These are phyloP conservation scores for Bovichtus diacanthus DNA, from an alignment of 2,797 vertebrate genomes.

Conservation along the genomic window DNA sequence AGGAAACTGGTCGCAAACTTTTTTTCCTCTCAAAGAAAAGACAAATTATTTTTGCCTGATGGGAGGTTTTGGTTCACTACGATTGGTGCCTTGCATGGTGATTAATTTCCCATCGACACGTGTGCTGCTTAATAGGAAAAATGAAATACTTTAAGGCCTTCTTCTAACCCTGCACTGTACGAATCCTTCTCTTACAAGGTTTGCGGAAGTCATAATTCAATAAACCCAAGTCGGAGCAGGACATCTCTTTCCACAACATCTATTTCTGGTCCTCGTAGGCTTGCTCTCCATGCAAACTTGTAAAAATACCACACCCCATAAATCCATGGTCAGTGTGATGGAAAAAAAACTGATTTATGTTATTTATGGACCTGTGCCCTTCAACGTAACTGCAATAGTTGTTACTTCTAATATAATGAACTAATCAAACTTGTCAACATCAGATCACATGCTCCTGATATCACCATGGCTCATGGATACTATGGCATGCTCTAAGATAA, in stretches of 20 bases:
- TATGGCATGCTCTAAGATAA: not conserved
- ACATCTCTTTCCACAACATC: slow-evolving; percentile 15
- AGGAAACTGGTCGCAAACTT: no score
- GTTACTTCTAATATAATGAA: slow-evolving; percentile 1
- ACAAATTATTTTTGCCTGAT: not conserved
- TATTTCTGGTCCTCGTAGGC: slow-evolving; percentile 19
- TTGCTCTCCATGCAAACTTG: slow-evolving; percentile 9
- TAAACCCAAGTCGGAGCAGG: slow-evolving; percentile 16
- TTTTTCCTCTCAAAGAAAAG: not conserved
- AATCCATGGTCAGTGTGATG: not conserved
- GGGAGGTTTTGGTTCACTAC: slow-evolving; percentile 1
- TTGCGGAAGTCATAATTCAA: slow-evolving; percentile 14
- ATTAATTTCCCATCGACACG: slow-evolving; percentile 21
- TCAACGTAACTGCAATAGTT: not conserved
- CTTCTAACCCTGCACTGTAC: slow-evolving; percentile 6
- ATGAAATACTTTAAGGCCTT: slow-evolving; percentile 22
- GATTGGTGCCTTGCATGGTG: slow-evolving; percentile 1
- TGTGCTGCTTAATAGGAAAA: slow-evolving; percentile 19
- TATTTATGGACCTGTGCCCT: not conserved
- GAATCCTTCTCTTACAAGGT: slow-evolving; percentile 19
- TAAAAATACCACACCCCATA: slow-evolving; percentile 15
- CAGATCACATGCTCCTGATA: not conserved
- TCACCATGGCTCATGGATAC: not conserved
- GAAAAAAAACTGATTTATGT: slow-evolving; percentile 23
- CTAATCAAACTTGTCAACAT: not conserved